Evolutionary conservation across 2,113 vertebrate genomes (phyloP).

Genomic region (Lynx canadensis): DNA sequence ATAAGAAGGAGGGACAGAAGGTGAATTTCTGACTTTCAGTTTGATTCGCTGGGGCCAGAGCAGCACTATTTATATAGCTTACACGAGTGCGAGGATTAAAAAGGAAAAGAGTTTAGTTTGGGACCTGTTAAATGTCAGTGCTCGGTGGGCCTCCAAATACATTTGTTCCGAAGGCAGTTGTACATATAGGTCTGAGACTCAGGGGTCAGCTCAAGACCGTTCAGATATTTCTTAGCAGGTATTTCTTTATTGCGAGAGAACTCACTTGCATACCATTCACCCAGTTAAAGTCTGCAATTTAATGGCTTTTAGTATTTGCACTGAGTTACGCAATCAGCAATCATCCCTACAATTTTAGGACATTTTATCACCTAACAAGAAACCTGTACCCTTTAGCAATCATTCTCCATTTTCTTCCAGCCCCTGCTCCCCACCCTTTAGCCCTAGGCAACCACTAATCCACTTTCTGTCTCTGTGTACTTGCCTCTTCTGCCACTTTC

Average conservation of each 20-base stretch:
- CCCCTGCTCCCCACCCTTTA: neutral
- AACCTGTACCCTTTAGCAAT: neutral
- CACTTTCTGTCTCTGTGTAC: neutral
- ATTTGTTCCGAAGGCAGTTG: neutral
- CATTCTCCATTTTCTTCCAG: neutral
- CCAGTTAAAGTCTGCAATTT: neutral
- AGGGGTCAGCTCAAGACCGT: neutral
- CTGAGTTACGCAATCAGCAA: neutral
- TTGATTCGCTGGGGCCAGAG: neutral
- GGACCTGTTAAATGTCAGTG: neutral
- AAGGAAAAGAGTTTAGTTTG: neutral
- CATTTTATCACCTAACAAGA: neutral
- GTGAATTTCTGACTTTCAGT: neutral
- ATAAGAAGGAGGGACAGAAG: neutral
- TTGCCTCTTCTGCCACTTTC: neutral
- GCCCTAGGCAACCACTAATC: neutral
- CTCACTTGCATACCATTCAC: neutral
- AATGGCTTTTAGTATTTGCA: neutral
- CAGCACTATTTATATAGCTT: neutral
- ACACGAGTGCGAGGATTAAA: neutral
- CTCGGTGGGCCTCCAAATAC: neutral
- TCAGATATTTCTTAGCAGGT: neutral
- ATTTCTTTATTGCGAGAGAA: neutral
- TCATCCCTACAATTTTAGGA: neutral
- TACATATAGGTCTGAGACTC: neutral